These are phyloP conservation scores for Morelia viridis DNA, from an alignment of 2,797 vertebrate genomes.

Conservation along the genomic window DNA sequence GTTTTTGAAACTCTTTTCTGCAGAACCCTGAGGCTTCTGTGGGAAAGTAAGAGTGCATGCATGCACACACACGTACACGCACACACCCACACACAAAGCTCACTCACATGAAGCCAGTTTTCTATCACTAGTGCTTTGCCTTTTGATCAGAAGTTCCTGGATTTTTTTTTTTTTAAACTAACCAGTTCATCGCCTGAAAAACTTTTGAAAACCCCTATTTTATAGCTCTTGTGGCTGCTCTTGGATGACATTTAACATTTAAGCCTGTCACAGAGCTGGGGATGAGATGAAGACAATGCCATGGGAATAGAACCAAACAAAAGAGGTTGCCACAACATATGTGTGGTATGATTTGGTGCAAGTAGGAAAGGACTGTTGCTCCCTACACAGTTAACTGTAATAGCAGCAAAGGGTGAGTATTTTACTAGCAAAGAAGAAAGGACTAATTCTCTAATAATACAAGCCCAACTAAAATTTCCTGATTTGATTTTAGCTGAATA, in stretches of 20 bases:
- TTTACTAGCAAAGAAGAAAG: neutral
- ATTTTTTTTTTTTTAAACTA: neutral
- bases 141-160: neutral
- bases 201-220: neutral
- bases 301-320: neutral
- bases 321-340: neutral
- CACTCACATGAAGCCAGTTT: neutral
- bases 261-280: neutral
- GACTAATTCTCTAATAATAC: neutral
- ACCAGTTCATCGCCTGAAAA: neutral
- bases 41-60: neutral
- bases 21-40: neutral
- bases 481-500: neutral
- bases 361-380: neutral
- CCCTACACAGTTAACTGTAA: neutral
- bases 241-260: neutral
- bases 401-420: neutral
- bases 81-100: neutral
- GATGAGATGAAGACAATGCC: neutral
- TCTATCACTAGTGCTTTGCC: neutral
- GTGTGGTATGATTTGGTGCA: neutral
- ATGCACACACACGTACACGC: neutral
- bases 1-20: neutral
- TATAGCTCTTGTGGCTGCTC: neutral
- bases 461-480: neutral